Evolutionary conservation across 2,888 invertebrate species (phyloP), one percentile per base, ranked within the genome.

Genomic region (Monochamus alternatus): DNA sequence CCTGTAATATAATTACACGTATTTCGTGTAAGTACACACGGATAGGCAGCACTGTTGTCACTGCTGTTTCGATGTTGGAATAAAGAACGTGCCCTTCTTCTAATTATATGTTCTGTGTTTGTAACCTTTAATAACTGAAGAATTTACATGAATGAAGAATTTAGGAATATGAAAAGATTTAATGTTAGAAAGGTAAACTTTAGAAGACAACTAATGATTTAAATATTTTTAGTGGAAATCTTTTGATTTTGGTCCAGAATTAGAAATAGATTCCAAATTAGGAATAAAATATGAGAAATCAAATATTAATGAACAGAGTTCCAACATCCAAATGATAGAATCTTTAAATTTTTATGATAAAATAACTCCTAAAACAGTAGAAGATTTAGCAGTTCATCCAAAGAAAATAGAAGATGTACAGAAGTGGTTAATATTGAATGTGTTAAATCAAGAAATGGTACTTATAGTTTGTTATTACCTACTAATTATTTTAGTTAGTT

Each of bases 341-440:
- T 7, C n/a, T 60, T 80, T 85, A 72, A 91, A 92, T 87, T 93
- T 93, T 91, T 90, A 93, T 83, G 91, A 92, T 78, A 89, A 88
- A 78, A 92, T 94, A 87, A 90, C 91, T 60, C 95, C 95, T 0
- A 87, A 86, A 44, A 87, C 83, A 38, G 87, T 91, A 2, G 90
- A 91, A 59, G 95, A 95, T 65, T 89, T 96, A 69, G 95, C 95
- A 59, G 92, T 96, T 5, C 93, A 96, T 85, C 89, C 90, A 75
- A 96, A 95, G 87, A 96, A 96, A 88, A 87, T 95, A 3, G 91
- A 91, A 82, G 95, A 95, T 88, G 89, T 96, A 52, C 92, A 93
- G 82, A 89, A 90, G 38, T 96, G 95, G 95, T 82, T 96, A 65
- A 84, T 85, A 77, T 80, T 79, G 62, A 81, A 83, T 81, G 81